Percentiles rank a stretch among this genome's conserved stretches.
Conservation (phyloP, 2,797 vertebrate species). For the Crocidura indochinensis region DNA sequence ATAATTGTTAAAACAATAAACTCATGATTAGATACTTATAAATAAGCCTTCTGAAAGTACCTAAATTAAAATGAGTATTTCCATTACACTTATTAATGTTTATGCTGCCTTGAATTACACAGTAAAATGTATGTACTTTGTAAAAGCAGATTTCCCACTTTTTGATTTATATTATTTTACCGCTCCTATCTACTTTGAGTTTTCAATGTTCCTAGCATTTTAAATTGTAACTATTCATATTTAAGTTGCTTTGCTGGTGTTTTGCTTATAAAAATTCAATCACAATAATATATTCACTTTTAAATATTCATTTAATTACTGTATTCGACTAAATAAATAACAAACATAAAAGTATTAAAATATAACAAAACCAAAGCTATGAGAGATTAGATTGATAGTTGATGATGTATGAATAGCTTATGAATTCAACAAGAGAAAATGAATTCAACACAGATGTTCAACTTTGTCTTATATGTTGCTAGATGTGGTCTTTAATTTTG, state of each 20-base stretch:
- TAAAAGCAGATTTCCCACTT: neutral
- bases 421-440: neutral
- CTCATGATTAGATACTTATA: neutral
- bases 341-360: neutral
- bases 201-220: neutral
- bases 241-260: neutral
- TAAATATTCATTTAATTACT: neutral
- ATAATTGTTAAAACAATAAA: conserved; percentile 13
- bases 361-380: neutral
- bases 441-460: neutral
- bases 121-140: neutral
- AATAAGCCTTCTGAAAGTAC: neutral
- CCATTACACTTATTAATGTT: neutral
- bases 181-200: neutral
- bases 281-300: neutral
- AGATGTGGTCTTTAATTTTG: neutral
- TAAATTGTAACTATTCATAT: neutral
- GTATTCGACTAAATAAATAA: conserved; percentile 25
- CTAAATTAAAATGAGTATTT: neutral
- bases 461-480: neutral
- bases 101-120: neutral
- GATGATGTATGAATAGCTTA: neutral
- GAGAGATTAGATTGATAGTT: neutral
- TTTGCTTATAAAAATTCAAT: neutral
- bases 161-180: conserved; percentile 14